phyloP scores from a whole-genome alignment of 2,113 vertebrate species.

The Lophotis ruficrista region DNA sequence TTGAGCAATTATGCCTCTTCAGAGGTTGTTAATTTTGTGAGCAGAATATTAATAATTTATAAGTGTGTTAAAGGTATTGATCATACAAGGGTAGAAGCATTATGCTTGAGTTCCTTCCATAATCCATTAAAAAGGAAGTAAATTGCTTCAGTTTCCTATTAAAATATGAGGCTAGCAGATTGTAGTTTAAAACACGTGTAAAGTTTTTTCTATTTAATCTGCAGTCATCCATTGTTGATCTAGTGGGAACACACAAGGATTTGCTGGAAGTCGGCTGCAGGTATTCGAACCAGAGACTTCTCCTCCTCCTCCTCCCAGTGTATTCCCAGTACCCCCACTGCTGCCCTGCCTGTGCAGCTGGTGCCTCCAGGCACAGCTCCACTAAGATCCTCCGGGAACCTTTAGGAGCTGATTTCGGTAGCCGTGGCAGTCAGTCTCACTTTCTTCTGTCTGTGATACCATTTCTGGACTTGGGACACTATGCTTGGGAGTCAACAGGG shows the following conservation, averaged over 20 bases:
- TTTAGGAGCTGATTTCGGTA: not conserved
- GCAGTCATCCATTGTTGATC: not conserved
- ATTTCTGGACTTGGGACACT: not conserved
- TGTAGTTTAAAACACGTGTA: not conserved
- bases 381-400: not conserved
- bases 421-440: not conserved
- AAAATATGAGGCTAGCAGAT: not conserved
- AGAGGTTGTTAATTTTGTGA: constrained; percentile 58
- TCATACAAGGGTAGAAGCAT: constrained; percentile 29
- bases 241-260: not conserved
- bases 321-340: too few relatives aligned
- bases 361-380: not conserved
- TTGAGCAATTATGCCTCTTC: constrained; percentile 29
- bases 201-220: constrained; percentile 15
- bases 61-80: constrained; percentile 57
- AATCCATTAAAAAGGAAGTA: constrained; percentile 39
- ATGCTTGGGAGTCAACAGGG: not conserved
- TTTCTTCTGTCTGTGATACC: not conserved
- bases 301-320: not conserved
- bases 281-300: not conserved
- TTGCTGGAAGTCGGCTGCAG: not conserved
- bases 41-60: constrained; percentile 64
- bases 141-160: constrained; percentile 34
- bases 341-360: fast-evolving
- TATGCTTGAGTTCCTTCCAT: constrained; percentile 23